Conservation (phyloP, 2,888 invertebrate genomes). For the Diarsia mendica region DNA sequence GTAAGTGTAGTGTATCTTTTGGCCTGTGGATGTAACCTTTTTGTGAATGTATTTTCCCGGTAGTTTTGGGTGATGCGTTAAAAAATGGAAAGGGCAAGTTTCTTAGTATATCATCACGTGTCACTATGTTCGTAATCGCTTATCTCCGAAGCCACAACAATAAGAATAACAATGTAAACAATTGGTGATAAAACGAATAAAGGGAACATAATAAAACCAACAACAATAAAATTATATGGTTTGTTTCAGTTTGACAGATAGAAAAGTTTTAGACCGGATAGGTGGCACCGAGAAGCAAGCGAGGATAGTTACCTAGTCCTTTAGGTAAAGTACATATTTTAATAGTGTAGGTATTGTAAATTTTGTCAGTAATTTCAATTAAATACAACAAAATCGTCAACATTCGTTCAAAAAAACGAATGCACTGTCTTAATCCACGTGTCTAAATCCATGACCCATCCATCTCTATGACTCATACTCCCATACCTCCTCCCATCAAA, state of each 20-base stretch:
- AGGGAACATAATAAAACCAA: no score
- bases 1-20: not conserved
- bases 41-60: not conserved
- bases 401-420: not conserved
- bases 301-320: not conserved
- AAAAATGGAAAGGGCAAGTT: no score
- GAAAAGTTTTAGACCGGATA: no score
- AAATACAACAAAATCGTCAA: not conserved
- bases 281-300: not conserved
- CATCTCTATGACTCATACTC: constrained; percentile 18
- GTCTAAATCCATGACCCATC: not conserved
- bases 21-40: not conserved
- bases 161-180: no score
- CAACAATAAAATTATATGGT: no score
- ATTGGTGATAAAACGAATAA: no score
- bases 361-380: not conserved
- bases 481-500: constrained; percentile 28
- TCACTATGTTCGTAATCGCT: no score
- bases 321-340: not conserved
- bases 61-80: no score
- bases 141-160: no score
- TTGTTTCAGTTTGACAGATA: no score
- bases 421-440: not conserved
- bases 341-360: not conserved
- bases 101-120: no score